Evolutionary conservation across 2,888 invertebrate genomes (phyloP), one percentile per base, ranked within the genome.

Genomic region (Cheilosia pagana): DNA sequence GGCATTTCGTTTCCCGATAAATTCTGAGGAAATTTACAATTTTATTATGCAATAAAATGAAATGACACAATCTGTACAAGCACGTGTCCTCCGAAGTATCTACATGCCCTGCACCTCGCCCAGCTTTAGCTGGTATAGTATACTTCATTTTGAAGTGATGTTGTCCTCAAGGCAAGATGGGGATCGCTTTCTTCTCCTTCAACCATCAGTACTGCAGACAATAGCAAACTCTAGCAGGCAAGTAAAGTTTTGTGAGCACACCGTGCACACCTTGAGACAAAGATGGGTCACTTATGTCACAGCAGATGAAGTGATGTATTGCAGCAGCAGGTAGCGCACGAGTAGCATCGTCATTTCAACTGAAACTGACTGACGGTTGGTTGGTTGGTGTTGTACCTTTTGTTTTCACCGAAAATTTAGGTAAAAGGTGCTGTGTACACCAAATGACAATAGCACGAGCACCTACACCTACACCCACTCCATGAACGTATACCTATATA

Each of bases 31-130:
- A 83, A 78, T 79, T 74, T 78, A 67, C 55, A 82, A 72, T 82
- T 82, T 83, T 83, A 83, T 83, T 78, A 70, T 74, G 72, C 79
- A 78, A 83, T 83, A 79, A 83, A 83, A 70, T 70, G 63, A 78
- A 81, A 81, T 76, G 76, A 63, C 78, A 74, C 53, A 59, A 78
- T 79, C 68, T 79, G 70, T 68, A 74, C 79, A 70, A 70, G 60
- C 75, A 76, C 70, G 76, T 65, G 70, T 50, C 59, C 63, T 59
- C 45, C 52, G 59, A 23, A 50, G 50, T 23, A 23, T 25, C 14
- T 50, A 12, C 19, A 21, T 19, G 14, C 55, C 28, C 25, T 8
- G 48, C 6, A n/a, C 25, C 43, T 7, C 14, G 43, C 28, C 6
- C 35, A 23, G 45, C 59, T 4, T 21, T 21, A n/a, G 43, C 55